phyloP scores from a whole-genome alignment of 1,140 invertebrate genomes.

The Venustaconcha ellipsiformis region DNA sequence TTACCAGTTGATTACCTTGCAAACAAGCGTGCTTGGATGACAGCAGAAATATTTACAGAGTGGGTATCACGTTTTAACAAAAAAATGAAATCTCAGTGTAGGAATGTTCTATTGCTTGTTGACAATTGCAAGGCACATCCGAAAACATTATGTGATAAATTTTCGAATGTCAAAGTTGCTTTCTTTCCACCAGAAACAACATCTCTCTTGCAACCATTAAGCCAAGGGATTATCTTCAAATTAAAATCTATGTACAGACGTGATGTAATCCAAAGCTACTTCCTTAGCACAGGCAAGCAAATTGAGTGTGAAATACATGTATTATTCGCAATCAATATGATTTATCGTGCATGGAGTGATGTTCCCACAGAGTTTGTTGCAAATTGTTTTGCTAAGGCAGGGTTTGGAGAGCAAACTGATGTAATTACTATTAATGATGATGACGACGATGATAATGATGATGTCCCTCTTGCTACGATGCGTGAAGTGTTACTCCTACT shows the following conservation, averaged over 20 bases:
- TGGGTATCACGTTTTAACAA: constrained; percentile 14
- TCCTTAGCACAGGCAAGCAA: no score
- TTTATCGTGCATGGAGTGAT: no score
- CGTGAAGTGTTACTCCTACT: no score
- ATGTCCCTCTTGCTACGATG: no score
- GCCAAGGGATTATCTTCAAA: constrained; percentile 9
- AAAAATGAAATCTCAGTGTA: not conserved
- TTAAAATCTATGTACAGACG: constrained; percentile 1
- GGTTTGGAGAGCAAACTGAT: no score
- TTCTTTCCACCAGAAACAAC: constrained; percentile 15
- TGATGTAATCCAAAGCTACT: no score
- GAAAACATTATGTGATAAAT: not conserved
- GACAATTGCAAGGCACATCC: constrained; percentile 8
- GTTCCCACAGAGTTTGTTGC: no score
- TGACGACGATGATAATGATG: no score
- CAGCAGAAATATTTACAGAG: constrained; percentile 48
- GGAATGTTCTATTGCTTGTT: constrained; percentile 6
- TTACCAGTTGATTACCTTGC: constrained; percentile 64
- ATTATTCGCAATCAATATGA: no score
- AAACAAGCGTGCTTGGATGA: constrained; percentile 72
- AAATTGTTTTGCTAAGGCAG: no score
- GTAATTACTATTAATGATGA: no score
- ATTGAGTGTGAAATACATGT: no score
- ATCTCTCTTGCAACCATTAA: not conserved
- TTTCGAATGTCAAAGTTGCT: constrained; percentile 6